These are phyloP conservation scores for Donacobius atricapilla DNA, from an alignment of 2,113 vertebrate genomes.

Conservation along the genomic window DNA sequence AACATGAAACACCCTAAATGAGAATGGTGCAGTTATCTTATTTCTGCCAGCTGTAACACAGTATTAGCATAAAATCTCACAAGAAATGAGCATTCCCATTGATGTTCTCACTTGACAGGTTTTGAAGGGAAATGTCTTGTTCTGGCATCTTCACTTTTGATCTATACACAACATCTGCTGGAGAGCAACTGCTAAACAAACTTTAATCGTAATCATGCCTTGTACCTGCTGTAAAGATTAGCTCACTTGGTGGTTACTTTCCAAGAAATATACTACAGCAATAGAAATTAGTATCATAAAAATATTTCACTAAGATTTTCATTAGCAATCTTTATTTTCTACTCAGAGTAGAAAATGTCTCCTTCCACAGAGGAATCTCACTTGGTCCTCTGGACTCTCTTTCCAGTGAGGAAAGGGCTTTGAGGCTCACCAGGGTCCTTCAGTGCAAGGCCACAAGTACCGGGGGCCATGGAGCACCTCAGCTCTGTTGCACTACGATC, in stretches of 20 bases:
- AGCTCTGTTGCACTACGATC: background rate
- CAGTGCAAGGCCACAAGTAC: rapidly evolving
- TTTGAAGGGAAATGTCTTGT: background rate
- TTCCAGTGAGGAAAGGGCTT: background rate
- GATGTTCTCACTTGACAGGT: background rate
- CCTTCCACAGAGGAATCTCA: background rate
- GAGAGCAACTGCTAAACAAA: background rate
- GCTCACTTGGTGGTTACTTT: background rate
- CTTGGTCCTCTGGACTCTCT: background rate
- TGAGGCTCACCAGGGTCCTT: background rate
- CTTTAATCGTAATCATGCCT: background rate
- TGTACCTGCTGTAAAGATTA: background rate
- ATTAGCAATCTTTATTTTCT: background rate
- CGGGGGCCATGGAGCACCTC: background rate
- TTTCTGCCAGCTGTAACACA: background rate
- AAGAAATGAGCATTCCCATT: background rate
- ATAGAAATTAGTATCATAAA: background rate
- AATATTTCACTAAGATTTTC: background rate
- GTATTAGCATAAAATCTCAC: background rate
- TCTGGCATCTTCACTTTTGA: background rate
- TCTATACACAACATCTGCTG: background rate
- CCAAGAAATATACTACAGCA: background rate
- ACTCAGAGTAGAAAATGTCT: background rate
- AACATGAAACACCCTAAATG: background rate
- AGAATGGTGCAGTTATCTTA: background rate